Evolutionary conservation across 2,797 vertebrate species (phyloP).

Genomic region (Thamnophis elegans): DNA sequence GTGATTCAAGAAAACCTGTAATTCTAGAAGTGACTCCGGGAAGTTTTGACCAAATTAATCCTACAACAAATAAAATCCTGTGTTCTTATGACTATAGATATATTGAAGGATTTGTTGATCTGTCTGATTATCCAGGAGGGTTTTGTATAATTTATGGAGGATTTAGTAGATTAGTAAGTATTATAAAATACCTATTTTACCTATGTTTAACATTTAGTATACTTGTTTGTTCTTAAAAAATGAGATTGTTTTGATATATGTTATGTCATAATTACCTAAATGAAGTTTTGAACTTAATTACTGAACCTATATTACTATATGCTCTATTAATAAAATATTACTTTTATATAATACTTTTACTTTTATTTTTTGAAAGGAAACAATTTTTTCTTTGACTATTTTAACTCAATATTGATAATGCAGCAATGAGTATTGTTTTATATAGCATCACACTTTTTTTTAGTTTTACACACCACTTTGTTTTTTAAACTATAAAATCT

Average conservation of each 20-base stretch:
- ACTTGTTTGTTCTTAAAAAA: background rate
- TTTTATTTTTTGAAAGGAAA: background rate
- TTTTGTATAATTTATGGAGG: conserved; percentile 96
- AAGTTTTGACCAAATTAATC: conserved; percentile 95
- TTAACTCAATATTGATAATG: background rate
- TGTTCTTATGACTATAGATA: conserved; percentile 98
- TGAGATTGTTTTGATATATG: too few relatives aligned
- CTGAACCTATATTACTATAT: too few relatives aligned
- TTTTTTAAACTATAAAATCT: background rate
- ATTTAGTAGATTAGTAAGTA: conserved; percentile 92
- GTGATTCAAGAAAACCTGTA: conserved; percentile 84
- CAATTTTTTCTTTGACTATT: background rate
- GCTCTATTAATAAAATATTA: background rate
- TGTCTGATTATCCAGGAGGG: conserved; percentile 93
- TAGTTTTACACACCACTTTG: background rate
- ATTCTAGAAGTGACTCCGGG: conserved; percentile 95
- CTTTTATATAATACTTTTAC: background rate
- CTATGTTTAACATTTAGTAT: background rate
- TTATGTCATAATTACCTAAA: background rate
- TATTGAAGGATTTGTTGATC: conserved; percentile 93
- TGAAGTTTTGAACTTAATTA: background rate
- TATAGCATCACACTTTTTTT: background rate
- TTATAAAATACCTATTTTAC: background rate
- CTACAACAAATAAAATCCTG: conserved; percentile 87
- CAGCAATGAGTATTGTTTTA: background rate